Evolutionary conservation across 64 coral and sea anemone genomes (phyloP).

Genomic region (Anthopleura sola): DNA sequence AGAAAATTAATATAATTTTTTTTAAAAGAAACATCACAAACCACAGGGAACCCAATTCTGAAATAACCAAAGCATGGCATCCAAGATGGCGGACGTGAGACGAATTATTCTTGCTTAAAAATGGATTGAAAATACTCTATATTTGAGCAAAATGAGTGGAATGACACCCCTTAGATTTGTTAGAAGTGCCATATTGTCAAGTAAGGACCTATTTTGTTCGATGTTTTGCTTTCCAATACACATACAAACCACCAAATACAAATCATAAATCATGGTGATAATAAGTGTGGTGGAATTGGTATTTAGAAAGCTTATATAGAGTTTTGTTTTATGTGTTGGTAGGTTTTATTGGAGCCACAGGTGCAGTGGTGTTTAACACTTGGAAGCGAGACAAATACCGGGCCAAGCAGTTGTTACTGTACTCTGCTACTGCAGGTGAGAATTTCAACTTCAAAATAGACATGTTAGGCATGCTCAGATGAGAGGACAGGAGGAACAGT

Average conservation of each 20-base stretch:
- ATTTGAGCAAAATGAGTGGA: not conserved
- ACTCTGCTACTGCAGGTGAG: conserved; percentile 66
- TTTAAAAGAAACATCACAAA: not conserved
- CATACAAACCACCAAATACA: not conserved
- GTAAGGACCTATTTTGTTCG: not conserved
- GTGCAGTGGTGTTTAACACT: conserved; percentile 56
- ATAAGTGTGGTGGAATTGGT: not conserved
- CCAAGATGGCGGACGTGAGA: not conserved
- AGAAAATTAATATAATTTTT: too few species aligned
- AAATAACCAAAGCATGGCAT: not conserved
- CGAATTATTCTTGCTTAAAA: not conserved
- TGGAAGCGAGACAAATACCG: conserved; percentile 69
- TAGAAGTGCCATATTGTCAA: not conserved
- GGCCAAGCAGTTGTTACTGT: conserved; percentile 63
- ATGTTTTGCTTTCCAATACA: not conserved
- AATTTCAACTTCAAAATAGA: not conserved
- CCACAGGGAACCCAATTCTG: conserved; percentile 12
- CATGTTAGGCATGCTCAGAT: too few species aligned
- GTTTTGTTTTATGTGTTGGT: not conserved
- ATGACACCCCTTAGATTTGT: conserved; percentile 7
- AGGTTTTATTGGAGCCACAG: conserved; percentile 50
- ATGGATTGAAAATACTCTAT: not conserved
- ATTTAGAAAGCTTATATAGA: not conserved
- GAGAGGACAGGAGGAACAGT: too few species aligned
- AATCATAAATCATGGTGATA: not conserved